Evolutionary conservation across 2,797 vertebrate species (phyloP).

Genomic region (Acrocephalus scirpaceus): DNA sequence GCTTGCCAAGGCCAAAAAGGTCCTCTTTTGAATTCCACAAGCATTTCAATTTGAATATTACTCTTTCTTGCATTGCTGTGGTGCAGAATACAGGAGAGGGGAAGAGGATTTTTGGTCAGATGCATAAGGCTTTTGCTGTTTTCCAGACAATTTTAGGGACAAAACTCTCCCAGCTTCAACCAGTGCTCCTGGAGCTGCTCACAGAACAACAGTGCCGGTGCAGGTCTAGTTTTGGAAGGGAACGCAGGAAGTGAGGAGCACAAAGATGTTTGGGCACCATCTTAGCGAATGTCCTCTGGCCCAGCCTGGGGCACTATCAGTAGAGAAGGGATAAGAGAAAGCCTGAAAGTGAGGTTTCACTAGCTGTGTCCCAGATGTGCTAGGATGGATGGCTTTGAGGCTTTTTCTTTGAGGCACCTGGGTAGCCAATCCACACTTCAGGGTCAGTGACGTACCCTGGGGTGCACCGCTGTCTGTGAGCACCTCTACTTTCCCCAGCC

Average conservation of each 20-base stretch:
- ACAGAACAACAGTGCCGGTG: not conserved
- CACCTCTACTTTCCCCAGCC: not conserved
- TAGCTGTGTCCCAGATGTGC: not conserved
- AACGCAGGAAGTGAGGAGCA: not conserved
- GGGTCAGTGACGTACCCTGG: not conserved
- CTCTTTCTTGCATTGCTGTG: not conserved
- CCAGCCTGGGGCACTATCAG: not conserved
- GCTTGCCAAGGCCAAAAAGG: not conserved
- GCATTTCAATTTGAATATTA: not conserved
- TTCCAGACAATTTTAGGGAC: not conserved
- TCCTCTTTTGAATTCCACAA: not conserved
- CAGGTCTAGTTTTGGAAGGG: not conserved
- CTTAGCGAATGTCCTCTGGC: not conserved
- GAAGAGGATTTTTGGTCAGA: not conserved
- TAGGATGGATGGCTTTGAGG: not conserved
- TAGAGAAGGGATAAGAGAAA: not conserved
- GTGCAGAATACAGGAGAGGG: not conserved
- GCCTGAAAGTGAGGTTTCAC: not conserved
- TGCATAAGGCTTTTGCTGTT: not conserved
- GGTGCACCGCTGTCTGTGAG: rapidly evolving
- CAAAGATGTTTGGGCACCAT: not conserved
- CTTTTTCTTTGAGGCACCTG: not conserved
- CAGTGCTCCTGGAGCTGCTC: not conserved
- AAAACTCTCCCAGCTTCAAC: not conserved
- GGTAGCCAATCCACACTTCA: not conserved